These are phyloP conservation scores for Agrotis exclamationis DNA, from an alignment of 2,888 invertebrate genomes.

Conservation along the genomic window DNA sequence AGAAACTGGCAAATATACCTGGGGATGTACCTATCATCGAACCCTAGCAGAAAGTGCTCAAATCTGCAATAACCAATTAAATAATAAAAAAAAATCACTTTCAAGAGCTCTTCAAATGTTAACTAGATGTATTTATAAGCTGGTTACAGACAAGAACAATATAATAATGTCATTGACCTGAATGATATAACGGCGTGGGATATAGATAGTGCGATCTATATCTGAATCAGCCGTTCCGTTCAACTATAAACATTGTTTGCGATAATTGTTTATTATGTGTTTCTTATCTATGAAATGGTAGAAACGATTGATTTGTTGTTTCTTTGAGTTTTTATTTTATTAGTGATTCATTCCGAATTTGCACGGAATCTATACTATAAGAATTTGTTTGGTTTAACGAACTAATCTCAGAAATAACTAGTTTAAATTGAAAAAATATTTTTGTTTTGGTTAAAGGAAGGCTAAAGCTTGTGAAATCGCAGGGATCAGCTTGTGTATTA, in stretches of 20 bases:
- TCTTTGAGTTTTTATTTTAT: not conserved
- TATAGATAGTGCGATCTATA: constrained; percentile 52
- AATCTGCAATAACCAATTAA: constrained; percentile 11
- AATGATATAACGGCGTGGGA: constrained; percentile 59
- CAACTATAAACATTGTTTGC: constrained; percentile 36
- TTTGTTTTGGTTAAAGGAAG: no score
- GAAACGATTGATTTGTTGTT: not conserved
- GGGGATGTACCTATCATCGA: no score
- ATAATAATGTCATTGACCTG: constrained; percentile 56
- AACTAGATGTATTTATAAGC: not conserved
- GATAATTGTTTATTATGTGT: constrained; percentile 32
- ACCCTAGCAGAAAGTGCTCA: not conserved
- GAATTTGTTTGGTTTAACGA: no score
- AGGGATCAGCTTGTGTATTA: no score
- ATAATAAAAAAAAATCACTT: not conserved
- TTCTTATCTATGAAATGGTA: constrained; percentile 18
- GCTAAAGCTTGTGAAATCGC: no score
- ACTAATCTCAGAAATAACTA: no score
- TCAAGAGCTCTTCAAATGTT: constrained; percentile 9
- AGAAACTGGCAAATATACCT: no score
- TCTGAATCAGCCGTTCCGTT: constrained; percentile 33
- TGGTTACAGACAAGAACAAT: constrained; percentile 24
- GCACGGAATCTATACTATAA: no score
- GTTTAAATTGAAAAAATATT: no score
- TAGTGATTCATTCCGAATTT: no score